phyloP scores from a whole-genome alignment of 2,797 vertebrate genomes.

The Pangasius larnaudii region DNA sequence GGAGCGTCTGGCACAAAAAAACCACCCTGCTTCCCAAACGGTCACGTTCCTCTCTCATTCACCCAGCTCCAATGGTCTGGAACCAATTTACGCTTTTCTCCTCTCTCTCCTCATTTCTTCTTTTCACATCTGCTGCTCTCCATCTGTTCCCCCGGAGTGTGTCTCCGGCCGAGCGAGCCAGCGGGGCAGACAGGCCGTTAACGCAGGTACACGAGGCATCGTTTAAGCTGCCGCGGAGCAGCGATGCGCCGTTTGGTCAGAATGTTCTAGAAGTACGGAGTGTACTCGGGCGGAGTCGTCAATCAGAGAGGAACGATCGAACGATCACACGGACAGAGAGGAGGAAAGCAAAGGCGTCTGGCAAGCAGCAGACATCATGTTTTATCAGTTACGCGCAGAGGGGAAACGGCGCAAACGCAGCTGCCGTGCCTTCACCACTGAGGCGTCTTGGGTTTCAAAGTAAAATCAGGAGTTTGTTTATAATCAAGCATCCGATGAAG shows the following conservation, averaged over 20 bases:
- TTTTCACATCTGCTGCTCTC: slow-evolving; percentile 31
- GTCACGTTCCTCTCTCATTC: slow-evolving; percentile 66
- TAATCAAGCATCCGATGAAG: not conserved
- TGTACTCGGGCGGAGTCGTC: slow-evolving; percentile 29
- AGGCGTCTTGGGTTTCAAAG: not conserved
- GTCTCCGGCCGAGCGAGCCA: slow-evolving; percentile 15
- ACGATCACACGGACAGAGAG: not conserved
- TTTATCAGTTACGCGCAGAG: slow-evolving; percentile 3
- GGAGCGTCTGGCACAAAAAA: slow-evolving; percentile 31
- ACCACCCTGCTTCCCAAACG: slow-evolving; percentile 58
- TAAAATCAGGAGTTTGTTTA: slow-evolving; percentile 8
- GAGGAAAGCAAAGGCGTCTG: not conserved
- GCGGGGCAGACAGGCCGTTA: not conserved
- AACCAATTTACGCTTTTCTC: slow-evolving; percentile 64
- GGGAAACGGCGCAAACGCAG: not conserved
- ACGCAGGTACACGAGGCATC: slow-evolving; percentile 1
- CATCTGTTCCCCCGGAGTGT: not conserved
- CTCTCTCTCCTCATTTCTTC: not conserved
- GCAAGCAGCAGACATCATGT: not conserved
- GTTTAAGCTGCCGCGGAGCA: not conserved
- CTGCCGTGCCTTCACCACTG: not conserved
- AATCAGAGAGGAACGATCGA: not conserved
- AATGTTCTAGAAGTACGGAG: slow-evolving; percentile 27
- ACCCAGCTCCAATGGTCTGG: slow-evolving; percentile 62
- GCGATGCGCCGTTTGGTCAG: not conserved